phyloP scores from a whole-genome alignment of 1,140 invertebrate genomes.

The Zaprionus davidi region DNA sequence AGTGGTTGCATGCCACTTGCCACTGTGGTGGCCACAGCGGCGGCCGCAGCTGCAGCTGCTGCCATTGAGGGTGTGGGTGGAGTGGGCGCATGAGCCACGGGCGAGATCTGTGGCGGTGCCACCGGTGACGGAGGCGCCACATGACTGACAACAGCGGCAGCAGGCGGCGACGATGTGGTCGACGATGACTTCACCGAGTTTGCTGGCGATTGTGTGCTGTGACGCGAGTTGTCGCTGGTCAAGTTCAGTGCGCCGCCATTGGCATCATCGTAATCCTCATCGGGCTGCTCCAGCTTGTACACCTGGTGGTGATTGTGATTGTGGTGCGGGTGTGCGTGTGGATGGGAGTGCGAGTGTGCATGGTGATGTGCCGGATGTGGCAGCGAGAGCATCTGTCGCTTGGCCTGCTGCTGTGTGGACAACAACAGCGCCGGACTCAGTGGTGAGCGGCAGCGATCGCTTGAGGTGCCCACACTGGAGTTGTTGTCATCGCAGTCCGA shows the following conservation, averaged over 20 bases:
- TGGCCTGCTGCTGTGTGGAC: slow-evolving; percentile 67
- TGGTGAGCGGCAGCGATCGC: slow-evolving; percentile 77
- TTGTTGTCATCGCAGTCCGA: slow-evolving; percentile 83
- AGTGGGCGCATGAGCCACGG: slow-evolving; percentile 32
- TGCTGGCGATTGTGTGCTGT: slow-evolving; percentile 75
- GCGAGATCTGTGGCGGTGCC: slow-evolving; percentile 56
- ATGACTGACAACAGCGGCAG: slow-evolving; percentile 2
- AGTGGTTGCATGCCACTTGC: slow-evolving; percentile 67
- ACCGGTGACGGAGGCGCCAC: slow-evolving; percentile 15
- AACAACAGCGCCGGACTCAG: slow-evolving; percentile 64
- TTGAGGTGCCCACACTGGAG: slow-evolving; percentile 77
- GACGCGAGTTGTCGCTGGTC: slow-evolving; percentile 80
- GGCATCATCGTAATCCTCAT: slow-evolving; percentile 70
- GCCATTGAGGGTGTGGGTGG: slow-evolving; percentile 57
- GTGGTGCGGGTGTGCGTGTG: slow-evolving; percentile 33
- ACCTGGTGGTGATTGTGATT: slow-evolving; percentile 41
- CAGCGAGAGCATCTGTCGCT: slow-evolving; percentile 60
- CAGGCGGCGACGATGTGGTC: slow-evolving; percentile 26
- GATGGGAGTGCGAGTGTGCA: slow-evolving; percentile 30
- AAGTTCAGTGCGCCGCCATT: slow-evolving; percentile 77
- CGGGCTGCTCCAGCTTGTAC: slow-evolving; percentile 59
- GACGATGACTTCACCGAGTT: slow-evolving; percentile 68
- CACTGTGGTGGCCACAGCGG: slow-evolving; percentile 46
- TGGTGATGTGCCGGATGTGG: slow-evolving; percentile 66
- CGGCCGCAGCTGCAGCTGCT: slow-evolving; percentile 62